These are phyloP conservation scores for Pollenia labialis DNA, from an alignment of 2,888 invertebrate species.

Conservation along the genomic window DNA sequence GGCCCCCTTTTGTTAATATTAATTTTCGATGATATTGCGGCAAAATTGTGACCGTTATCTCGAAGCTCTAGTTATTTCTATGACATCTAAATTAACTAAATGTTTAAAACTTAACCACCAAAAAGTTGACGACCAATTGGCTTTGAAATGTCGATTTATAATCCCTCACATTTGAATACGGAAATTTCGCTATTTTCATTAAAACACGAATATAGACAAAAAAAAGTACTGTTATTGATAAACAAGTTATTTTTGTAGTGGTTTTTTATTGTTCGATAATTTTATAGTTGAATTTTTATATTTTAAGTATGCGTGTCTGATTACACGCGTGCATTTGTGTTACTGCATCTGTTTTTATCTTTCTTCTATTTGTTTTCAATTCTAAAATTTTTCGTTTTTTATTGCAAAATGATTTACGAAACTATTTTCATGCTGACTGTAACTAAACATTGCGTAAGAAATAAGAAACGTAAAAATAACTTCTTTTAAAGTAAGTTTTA, in stretches of 20 bases:
- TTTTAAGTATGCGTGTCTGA: too few species aligned
- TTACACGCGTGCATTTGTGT: neutral
- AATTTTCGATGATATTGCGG: too few species aligned
- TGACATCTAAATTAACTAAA: too few species aligned
- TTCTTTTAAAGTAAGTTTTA: neutral
- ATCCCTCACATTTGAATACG: too few species aligned
- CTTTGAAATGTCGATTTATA: too few species aligned
- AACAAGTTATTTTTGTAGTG: conserved; percentile 38
- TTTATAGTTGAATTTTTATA: neutral
- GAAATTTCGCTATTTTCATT: neutral
- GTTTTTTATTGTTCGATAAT: neutral
- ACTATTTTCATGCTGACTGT: conserved; percentile 52
- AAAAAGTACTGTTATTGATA: conserved; percentile 15
- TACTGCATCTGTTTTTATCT: neutral
- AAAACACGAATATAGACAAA: neutral
- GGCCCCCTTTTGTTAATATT: too few species aligned
- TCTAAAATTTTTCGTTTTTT: conserved; percentile 1
- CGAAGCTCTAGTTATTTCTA: too few species aligned
- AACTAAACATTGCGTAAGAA: conserved; percentile 6
- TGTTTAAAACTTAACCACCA: too few species aligned
- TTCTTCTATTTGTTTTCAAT: neutral
- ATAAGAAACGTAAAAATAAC: neutral
- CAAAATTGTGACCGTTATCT: too few species aligned
- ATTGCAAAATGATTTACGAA: conserved; percentile 34
- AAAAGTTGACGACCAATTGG: too few species aligned